Percentiles rank a stretch among this genome's conserved stretches.
These are phyloP conservation scores for Pteria penguin DNA, from an alignment of 2,888 invertebrate genomes.

Conservation along the genomic window DNA sequence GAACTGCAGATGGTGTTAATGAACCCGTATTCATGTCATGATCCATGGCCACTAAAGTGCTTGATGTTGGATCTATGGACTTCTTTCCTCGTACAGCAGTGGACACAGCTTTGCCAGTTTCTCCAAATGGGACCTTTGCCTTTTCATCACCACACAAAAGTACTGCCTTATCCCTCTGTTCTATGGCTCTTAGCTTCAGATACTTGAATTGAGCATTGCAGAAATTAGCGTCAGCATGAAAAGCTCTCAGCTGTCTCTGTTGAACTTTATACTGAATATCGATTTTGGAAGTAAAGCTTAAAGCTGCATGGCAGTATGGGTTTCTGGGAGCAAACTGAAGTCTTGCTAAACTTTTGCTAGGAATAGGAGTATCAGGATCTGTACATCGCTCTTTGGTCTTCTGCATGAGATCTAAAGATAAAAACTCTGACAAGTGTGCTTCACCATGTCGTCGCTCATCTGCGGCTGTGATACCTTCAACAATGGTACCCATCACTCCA, in stretches of 20 bases:
- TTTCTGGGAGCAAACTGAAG: constrained; percentile 50
- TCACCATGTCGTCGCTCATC: constrained; percentile 45
- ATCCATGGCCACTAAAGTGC: constrained; percentile 41
- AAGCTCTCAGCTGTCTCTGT: constrained; percentile 39
- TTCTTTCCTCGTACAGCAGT: constrained; percentile 47
- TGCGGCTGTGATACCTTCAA: constrained; percentile 43
- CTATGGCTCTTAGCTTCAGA: constrained; percentile 36
- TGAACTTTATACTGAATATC: constrained; percentile 50
- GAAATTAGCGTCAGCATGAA: constrained; percentile 47
- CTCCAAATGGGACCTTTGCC: constrained; percentile 44
- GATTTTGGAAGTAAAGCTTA: constrained; percentile 44
- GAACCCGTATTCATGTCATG: constrained; percentile 44
- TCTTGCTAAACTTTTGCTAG: constrained; percentile 44
- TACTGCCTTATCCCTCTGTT: constrained; percentile 4
- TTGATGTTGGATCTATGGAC: constrained; percentile 25
- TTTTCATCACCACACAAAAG: constrained; percentile 49
- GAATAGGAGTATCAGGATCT: constrained; percentile 33
- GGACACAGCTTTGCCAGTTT: constrained; percentile 35
- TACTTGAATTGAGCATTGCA: constrained; percentile 49
- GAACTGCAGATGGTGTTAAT: constrained; percentile 44
- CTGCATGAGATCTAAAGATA: constrained; percentile 35
- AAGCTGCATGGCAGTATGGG: constrained; percentile 39
- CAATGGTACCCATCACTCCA: constrained; percentile 26
- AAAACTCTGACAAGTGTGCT: constrained; percentile 31
- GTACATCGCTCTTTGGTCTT: constrained; percentile 39